Evolutionary conservation across 2,888 invertebrate species (phyloP).

Genomic region (Callosobruchus maculatus): DNA sequence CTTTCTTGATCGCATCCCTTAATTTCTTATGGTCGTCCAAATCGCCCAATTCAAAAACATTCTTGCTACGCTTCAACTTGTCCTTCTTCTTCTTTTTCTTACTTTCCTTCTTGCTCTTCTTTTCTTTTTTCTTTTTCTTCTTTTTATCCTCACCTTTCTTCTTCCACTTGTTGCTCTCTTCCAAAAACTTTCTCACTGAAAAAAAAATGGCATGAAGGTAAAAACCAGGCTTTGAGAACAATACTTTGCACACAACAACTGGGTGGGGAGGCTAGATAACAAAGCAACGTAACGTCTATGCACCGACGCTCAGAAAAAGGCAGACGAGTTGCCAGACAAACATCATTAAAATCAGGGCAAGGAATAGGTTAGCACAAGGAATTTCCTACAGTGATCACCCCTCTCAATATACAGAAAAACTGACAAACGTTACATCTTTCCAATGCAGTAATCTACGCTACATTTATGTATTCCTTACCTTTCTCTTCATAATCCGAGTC

Average conservation of each 20-base stretch:
- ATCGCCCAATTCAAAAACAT: conserved; percentile 64
- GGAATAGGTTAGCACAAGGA: too few species aligned
- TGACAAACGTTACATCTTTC: too few species aligned
- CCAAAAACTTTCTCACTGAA: conserved; percentile 73
- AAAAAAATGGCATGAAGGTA: not conserved
- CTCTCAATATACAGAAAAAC: too few species aligned
- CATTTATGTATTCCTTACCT: conserved; percentile 17
- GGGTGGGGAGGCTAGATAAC: too few species aligned
- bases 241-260: too few species aligned
- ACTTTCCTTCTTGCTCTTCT: conserved; percentile 64
- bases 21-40: conserved; percentile 63
- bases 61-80: conserved; percentile 60
- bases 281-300: too few species aligned
- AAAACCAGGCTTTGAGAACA: too few species aligned
- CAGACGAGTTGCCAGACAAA: too few species aligned
- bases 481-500: conserved; percentile 83
- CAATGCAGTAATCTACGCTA: too few species aligned
- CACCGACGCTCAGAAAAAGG: too few species aligned
- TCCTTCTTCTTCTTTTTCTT: conserved; percentile 72
- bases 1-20: conserved; percentile 65
- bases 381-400: too few species aligned
- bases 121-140: conserved; percentile 56
- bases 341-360: too few species aligned
- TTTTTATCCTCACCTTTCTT: conserved; percentile 68
- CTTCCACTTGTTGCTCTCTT: conserved; percentile 78